Evolutionary conservation across 2,888 invertebrate genomes (phyloP).

Genomic region (Eupithecia vulgata): DNA sequence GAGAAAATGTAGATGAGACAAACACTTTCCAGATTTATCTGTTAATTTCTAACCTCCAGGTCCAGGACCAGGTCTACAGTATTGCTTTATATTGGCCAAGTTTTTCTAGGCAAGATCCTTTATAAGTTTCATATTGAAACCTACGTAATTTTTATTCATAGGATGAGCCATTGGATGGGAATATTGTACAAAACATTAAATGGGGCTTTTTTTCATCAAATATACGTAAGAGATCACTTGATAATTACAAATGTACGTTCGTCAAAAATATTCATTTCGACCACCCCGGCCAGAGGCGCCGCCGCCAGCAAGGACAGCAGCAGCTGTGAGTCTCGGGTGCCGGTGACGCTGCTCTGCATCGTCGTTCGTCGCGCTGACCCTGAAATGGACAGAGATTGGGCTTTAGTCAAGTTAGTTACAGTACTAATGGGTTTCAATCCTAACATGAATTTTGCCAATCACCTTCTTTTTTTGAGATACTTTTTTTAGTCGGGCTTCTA

Average conservation of each 20-base stretch:
- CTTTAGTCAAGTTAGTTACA: too few relatives aligned
- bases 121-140: background rate
- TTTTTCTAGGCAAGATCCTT: background rate
- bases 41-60: background rate
- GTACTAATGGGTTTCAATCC: too few relatives aligned
- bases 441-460: too few relatives aligned
- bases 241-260: too few relatives aligned
- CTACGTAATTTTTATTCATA: background rate
- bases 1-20: background rate
- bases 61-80: background rate
- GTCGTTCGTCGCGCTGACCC: slow-evolving; percentile 65
- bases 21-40: background rate
- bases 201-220: too few relatives aligned
- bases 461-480: too few relatives aligned
- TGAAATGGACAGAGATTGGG: slow-evolving; percentile 57
- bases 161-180: background rate
- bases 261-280: too few relatives aligned
- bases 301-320: slow-evolving; percentile 85
- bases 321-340: slow-evolving; percentile 83
- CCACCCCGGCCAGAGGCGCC: slow-evolving; percentile 80
- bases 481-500: too few relatives aligned
- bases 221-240: too few relatives aligned
- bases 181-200: too few relatives aligned
- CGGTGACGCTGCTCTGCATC: slow-evolving; percentile 68
- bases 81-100: background rate